These are phyloP conservation scores for Acanthaster planci DNA, from an alignment of 35 echinoderm and acorn worm genomes.

Conservation along the genomic window DNA sequence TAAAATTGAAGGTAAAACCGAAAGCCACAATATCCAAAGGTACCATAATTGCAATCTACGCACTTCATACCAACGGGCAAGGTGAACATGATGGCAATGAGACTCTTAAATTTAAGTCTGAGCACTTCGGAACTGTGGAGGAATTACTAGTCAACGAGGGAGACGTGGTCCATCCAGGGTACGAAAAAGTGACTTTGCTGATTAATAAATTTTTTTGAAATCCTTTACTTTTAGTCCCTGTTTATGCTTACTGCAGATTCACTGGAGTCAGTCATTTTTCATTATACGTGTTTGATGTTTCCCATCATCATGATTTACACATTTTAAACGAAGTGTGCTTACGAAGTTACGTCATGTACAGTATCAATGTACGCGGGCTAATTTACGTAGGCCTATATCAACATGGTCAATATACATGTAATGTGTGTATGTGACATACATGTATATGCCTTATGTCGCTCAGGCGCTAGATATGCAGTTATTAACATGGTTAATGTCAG, in stretches of 20 bases:
- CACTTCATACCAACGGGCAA: conserved; percentile 17
- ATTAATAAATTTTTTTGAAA: neutral
- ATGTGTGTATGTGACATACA: no score
- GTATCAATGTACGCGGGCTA: no score
- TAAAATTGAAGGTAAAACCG: conserved; percentile 74
- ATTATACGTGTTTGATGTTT: conserved; percentile 1
- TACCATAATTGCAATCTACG: conserved; percentile 48
- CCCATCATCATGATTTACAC: neutral
- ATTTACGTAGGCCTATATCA: no score
- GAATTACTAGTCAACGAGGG: conserved; percentile 65
- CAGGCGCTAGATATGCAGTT: no score
- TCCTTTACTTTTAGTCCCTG: neutral
- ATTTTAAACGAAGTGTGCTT: no score
- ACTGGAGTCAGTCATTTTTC: no score
- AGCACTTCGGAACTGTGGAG: conserved; percentile 65
- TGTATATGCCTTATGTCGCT: no score
- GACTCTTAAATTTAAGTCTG: conserved; percentile 65
- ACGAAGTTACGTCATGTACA: no score
- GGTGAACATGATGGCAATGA: neutral
- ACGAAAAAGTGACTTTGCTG: neutral
- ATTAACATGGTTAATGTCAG: no score
- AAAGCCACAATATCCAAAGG: conserved; percentile 54
- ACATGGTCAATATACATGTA: no score
- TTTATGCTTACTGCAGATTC: neutral
- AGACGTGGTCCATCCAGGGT: conserved; percentile 61